Evolutionary conservation across 2,888 invertebrate genomes (phyloP).

Genomic region (Synanthedon tipuliformis): DNA sequence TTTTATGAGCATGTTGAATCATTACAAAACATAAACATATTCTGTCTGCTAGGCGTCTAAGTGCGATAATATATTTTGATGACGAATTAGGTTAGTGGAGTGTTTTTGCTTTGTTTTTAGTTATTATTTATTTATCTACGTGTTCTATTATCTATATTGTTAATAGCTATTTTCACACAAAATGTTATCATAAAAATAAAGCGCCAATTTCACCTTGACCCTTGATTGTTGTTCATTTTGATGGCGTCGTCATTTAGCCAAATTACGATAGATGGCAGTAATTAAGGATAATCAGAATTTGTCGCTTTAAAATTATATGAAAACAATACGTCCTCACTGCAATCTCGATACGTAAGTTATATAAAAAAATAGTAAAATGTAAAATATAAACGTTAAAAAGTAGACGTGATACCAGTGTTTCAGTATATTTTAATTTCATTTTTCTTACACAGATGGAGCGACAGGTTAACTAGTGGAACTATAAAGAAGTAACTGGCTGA

Average conservation of each 20-base stretch:
- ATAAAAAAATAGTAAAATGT: too few species aligned
- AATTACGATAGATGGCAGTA: background rate
- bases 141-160: background rate
- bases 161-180: too few species aligned
- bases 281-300: background rate
- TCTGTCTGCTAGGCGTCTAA: slow-evolving; percentile 7
- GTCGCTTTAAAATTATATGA: too few species aligned
- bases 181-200: too few species aligned
- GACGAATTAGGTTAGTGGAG: slow-evolving; percentile 3
- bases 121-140: background rate
- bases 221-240: background rate
- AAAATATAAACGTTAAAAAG: too few species aligned
- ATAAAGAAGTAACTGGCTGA: too few species aligned
- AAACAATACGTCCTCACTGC: too few species aligned
- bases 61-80: slow-evolving; percentile 5
- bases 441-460: too few species aligned
- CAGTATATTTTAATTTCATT: too few species aligned
- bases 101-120: slow-evolving; percentile 2
- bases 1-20: slow-evolving; percentile 27
- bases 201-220: background rate
- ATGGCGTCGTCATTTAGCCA: background rate
- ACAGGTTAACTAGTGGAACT: too few species aligned
- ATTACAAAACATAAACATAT: slow-evolving; percentile 28
- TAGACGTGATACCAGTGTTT: too few species aligned
- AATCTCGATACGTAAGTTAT: too few species aligned